phyloP scores from a whole-genome alignment of 2,113 vertebrate species.

The Plotosus lineatus region DNA sequence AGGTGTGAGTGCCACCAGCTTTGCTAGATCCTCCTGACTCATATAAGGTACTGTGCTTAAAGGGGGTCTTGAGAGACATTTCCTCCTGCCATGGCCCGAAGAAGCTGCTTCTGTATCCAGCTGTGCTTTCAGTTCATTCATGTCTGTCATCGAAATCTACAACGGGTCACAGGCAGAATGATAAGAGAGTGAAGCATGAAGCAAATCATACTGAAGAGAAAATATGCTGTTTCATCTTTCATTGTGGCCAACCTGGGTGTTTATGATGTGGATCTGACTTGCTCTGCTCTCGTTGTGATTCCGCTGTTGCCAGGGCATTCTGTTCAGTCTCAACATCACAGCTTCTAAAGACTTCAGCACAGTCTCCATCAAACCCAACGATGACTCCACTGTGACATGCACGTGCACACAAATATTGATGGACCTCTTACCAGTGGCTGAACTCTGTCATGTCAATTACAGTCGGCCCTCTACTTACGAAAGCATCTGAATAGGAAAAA shows the following conservation, averaged over 20 bases:
- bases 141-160: constrained; percentile 64
- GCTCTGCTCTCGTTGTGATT: constrained; percentile 53
- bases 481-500: no score
- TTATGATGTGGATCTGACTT: constrained; percentile 51
- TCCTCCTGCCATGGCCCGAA: constrained; percentile 57
- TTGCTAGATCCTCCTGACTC: constrained; percentile 75
- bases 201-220: background rate
- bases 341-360: constrained; percentile 67
- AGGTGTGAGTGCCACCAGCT: constrained; percentile 72
- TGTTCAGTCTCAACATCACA: constrained; percentile 60
- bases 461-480: no score
- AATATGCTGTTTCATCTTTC: background rate
- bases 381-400: constrained; percentile 56
- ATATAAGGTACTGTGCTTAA: constrained; percentile 60
- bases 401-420: background rate
- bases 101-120: constrained; percentile 41
- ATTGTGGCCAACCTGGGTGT: constrained; percentile 48
- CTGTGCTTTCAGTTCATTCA: constrained; percentile 57
- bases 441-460: no score
- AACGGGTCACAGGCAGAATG: background rate
- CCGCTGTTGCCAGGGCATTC: constrained; percentile 60
- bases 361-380: constrained; percentile 61
- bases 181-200: background rate
- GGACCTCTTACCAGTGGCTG: background rate
- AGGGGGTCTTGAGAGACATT: constrained; percentile 52